Evolutionary conservation across 2,113 vertebrate genomes (phyloP).

Genomic region (Phyllostomus hastatus): DNA sequence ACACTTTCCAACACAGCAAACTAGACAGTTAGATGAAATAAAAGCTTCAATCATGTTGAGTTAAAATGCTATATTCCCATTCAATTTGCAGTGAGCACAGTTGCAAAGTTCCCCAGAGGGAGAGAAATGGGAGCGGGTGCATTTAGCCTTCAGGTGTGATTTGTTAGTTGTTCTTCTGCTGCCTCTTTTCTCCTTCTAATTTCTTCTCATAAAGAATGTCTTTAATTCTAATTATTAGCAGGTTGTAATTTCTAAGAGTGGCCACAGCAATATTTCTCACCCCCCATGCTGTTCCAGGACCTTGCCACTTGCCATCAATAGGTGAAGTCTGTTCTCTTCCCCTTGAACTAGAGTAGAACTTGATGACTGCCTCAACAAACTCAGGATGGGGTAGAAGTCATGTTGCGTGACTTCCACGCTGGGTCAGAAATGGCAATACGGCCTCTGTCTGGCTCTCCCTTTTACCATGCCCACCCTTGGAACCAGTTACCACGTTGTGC

Average conservation of each 20-base stretch:
- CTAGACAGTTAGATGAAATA: slow-evolving; percentile 60
- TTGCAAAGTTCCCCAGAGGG: slow-evolving; percentile 17
- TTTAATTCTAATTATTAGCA: slow-evolving; percentile 27
- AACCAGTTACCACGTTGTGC: background rate
- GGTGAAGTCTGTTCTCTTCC: background rate
- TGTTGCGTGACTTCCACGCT: background rate
- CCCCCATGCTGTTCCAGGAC: background rate
- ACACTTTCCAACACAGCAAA: slow-evolving; percentile 46
- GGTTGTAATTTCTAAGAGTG: background rate
- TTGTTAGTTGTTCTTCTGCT: slow-evolving; percentile 1
- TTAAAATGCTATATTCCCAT: slow-evolving; percentile 55
- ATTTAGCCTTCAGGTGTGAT: slow-evolving; percentile 24
- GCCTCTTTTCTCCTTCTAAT: background rate
- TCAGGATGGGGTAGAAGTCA: background rate
- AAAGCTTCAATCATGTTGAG: slow-evolving; percentile 42
- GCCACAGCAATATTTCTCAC: background rate
- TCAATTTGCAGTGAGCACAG: slow-evolving; percentile 43
- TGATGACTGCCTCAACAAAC: background rate
- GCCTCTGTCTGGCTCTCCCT: background rate
- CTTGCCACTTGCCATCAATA: background rate
- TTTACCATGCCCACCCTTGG: background rate
- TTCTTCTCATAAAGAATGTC: slow-evolving; percentile 37
- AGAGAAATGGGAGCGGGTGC: background rate
- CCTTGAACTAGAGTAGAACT: background rate
- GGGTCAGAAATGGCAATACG: background rate